Conservation (phyloP, 2,113 vertebrate species). For the Chauna torquata region DNA sequence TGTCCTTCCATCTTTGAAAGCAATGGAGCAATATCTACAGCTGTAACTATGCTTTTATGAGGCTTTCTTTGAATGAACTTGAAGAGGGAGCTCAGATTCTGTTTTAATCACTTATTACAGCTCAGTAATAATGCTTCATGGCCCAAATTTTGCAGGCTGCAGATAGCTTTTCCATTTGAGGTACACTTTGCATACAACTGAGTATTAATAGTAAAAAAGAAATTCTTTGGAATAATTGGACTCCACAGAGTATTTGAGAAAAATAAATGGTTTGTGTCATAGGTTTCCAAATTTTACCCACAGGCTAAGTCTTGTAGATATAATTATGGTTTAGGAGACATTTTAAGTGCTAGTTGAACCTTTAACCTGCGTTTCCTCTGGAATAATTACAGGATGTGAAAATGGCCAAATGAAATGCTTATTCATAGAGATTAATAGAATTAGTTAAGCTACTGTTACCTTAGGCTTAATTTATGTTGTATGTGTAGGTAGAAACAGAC, state of each 20-base stretch:
- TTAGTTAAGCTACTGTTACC: slow-evolving; percentile 69
- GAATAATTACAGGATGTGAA: slow-evolving; percentile 76
- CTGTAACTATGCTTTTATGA: not conserved
- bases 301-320: slow-evolving; percentile 55
- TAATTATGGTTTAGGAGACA: slow-evolving; percentile 66
- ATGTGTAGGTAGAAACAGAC: not conserved
- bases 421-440: slow-evolving; percentile 69
- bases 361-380: slow-evolving; percentile 71
- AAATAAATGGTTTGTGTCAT: slow-evolving; percentile 39
- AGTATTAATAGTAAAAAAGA: slow-evolving; percentile 1
- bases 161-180: not conserved
- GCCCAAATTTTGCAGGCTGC: not conserved
- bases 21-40: not conserved
- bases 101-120: not conserved
- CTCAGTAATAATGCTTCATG: not conserved
- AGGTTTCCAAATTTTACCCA: slow-evolving; percentile 21
- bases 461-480: slow-evolving; percentile 50
- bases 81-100: not conserved
- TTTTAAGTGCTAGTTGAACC: slow-evolving; percentile 73
- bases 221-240: not conserved
- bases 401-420: slow-evolving; percentile 68
- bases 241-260: slow-evolving; percentile 8
- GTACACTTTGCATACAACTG: not conserved
- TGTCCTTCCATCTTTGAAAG: not conserved
- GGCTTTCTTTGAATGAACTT: not conserved